These are phyloP conservation scores for Sebastolobus altivelis DNA, from an alignment of 2,797 vertebrate species.

Conservation along the genomic window DNA sequence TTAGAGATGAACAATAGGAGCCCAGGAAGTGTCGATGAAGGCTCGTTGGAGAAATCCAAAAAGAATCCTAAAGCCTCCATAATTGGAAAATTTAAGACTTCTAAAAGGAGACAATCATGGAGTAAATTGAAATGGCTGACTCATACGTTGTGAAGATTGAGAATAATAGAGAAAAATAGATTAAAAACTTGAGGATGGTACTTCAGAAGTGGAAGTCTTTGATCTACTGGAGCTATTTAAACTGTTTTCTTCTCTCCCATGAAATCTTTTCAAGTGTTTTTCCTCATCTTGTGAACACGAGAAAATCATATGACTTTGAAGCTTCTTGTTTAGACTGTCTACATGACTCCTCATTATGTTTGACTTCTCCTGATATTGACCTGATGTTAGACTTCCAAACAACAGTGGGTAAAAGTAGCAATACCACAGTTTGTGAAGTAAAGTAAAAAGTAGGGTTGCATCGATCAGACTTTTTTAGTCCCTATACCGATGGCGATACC, in stretches of 20 bases:
- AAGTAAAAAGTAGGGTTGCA: neutral
- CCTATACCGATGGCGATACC: too few species aligned
- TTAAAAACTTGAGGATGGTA: neutral
- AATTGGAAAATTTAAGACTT: conserved; percentile 34
- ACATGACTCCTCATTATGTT: neutral
- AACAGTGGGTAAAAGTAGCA: neutral
- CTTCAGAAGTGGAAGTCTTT: neutral
- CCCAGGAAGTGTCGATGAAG: neutral
- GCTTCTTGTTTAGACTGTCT: neutral
- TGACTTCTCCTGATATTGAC: neutral
- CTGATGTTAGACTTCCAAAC: neutral
- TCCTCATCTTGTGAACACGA: neutral
- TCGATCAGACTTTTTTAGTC: too few species aligned
- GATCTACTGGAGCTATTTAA: neutral
- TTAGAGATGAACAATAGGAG: conserved; percentile 17
- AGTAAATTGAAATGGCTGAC: conserved; percentile 30
- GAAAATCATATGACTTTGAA: neutral
- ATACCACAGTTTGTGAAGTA: neutral
- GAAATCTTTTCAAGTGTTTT: neutral
- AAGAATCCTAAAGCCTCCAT: conserved; percentile 9
- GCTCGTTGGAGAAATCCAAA: conserved; percentile 12
- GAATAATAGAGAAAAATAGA: conserved; percentile 3
- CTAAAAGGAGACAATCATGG: conserved; percentile 11
- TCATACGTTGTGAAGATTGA: neutral
- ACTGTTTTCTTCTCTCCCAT: neutral